Evolutionary conservation across 2,888 invertebrate species (phyloP), one percentile per base, ranked within the genome.

Genomic region (Anthophora plumipes): DNA sequence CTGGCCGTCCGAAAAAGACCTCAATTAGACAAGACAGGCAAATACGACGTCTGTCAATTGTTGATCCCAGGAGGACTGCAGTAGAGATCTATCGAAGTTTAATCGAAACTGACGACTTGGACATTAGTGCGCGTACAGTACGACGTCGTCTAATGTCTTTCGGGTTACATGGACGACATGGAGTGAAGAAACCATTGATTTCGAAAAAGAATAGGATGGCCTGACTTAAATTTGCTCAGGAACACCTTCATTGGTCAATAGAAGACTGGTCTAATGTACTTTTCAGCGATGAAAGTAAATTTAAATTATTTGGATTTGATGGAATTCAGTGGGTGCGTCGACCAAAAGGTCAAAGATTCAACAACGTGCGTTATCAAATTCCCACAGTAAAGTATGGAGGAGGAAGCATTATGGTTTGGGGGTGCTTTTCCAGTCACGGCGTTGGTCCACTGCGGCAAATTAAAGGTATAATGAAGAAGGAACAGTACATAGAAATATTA

Each of bases 401-500:
- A 22, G 52, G 31, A 55, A 55, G 37, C 17, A 55, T 55, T 37
- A 55, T 55, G 55, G 8, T 55, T 55, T 55, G 55, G 37, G 55
- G n/a, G 55, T 55, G 55, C 55, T 55, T 55, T 20, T 55, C 55
- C 31, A 17, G 17, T 55, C 55, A 37, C 31, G 37, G 55, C 11
- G 57, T 59, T 39, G 39, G n/a, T 39, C 39, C 39, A 39, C 8
- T 39, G 8, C 39, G 39, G 8, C 39, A 39, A 39, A 39, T 39
- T 39, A 57, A 57, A 57, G n/a, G 57, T n/a, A 37, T 57, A 39
- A 57, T n/a, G 37, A 37, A n/a, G n/a, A 57, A 39, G 37, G 4
- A 57, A 39, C 57, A 57, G 37, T n/a, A 57, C n/a, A 9, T 57
- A 57, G 57, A 57, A 57, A 57, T 39, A 57, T 57, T 57, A 57